A percentile compares a stretch with the other conserved stretches of the same genome.
Conservation (phyloP, 2,113 vertebrate species). For the Tachuris rubrigastra region DNA sequence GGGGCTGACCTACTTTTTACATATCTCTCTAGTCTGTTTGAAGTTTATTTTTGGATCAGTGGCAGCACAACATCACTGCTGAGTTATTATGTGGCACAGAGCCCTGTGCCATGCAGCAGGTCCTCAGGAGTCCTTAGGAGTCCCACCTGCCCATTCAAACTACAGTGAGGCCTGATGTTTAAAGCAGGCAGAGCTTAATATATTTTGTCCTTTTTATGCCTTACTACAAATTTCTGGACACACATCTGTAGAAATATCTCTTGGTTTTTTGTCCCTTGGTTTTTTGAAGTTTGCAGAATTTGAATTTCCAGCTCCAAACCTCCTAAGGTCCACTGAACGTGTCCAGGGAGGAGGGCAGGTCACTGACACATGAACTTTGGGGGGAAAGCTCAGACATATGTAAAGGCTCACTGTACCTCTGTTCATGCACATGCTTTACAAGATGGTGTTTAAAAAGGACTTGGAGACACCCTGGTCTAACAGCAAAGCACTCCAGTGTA, state of each 20-base stretch:
- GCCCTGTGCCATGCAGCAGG: background rate
- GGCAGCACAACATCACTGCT: background rate
- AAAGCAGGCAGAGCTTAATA: background rate
- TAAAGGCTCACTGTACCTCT: background rate
- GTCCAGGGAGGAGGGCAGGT: background rate
- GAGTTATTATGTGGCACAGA: background rate
- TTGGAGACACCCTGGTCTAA: background rate
- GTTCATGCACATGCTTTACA: accelerated
- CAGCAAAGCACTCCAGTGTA: background rate
- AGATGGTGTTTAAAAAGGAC: background rate
- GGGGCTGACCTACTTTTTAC: conserved; percentile 55
- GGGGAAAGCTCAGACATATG: background rate
- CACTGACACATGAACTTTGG: background rate
- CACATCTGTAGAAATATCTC: background rate
- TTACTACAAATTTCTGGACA: background rate
- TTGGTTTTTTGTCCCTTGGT: background rate
- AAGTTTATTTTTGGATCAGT: conserved; percentile 36
- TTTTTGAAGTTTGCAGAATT: background rate
- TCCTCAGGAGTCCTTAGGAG: background rate
- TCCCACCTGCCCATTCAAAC: background rate
- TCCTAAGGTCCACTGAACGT: background rate
- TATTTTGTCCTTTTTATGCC: background rate
- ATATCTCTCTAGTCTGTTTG: background rate
- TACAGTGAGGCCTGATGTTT: background rate
- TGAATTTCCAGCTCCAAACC: background rate